Conservation (phyloP, 2,888 invertebrate species). For the Amphimallon solstitiale region DNA sequence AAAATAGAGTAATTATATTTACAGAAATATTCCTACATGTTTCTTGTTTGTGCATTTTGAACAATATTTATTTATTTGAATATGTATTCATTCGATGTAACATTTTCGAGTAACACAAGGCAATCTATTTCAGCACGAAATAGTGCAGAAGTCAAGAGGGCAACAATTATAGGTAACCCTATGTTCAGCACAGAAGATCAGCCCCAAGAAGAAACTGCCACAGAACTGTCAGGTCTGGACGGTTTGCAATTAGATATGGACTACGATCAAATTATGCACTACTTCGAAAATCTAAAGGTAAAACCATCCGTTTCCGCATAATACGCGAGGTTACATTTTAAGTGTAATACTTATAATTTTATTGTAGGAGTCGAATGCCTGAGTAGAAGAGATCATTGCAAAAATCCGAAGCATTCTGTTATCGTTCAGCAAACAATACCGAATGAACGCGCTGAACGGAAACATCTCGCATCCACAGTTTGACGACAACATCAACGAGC, state of each 20-base stretch:
- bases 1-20: no score
- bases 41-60: no score
- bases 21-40: no score
- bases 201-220: conserved; percentile 49
- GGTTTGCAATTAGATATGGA: conserved; percentile 89
- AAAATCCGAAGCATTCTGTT: conserved; percentile 82
- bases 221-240: conserved; percentile 72
- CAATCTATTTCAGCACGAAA: conserved; percentile 54
- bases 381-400: conserved; percentile 88
- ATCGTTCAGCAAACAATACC: conserved; percentile 77
- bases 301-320: conserved; percentile 45
- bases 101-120: neutral
- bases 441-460: conserved; percentile 62
- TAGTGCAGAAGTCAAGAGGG: conserved; percentile 79
- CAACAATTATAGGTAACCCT: conserved; percentile 88
- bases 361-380: conserved; percentile 87
- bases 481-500: conserved; percentile 63
- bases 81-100: neutral
- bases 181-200: conserved; percentile 76
- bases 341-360: no score
- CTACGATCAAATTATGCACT: conserved; percentile 97
- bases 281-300: conserved; percentile 98
- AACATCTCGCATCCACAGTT: conserved; percentile 59
- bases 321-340: neutral
- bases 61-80: no score